These are phyloP conservation scores for Vesta saturnalis DNA, from an alignment of 2,888 invertebrate genomes.

Conservation along the genomic window DNA sequence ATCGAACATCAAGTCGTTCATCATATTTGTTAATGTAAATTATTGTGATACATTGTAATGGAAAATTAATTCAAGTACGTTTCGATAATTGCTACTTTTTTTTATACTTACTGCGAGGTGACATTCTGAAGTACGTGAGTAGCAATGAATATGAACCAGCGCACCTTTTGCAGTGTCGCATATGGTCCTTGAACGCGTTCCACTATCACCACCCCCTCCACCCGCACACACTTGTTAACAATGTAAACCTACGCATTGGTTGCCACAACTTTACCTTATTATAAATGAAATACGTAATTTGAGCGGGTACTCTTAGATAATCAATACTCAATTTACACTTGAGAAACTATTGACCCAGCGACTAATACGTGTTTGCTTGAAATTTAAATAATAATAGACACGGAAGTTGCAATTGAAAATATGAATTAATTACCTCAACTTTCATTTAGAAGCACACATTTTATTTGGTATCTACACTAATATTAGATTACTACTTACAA, in stretches of 20 bases:
- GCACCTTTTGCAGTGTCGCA: constrained; percentile 29
- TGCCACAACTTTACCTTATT: constrained; percentile 30
- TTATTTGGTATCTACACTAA: too few species aligned
- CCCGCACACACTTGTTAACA: constrained; percentile 36
- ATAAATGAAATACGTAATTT: constrained; percentile 34
- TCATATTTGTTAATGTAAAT: background rate
- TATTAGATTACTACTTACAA: too few species aligned
- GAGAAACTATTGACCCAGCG: constrained; percentile 10
- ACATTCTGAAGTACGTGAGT: constrained; percentile 31
- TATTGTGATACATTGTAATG: background rate
- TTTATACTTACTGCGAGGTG: constrained; percentile 29
- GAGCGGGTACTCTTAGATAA: constrained; percentile 25
- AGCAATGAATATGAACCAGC: constrained; percentile 24
- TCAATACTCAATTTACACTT: constrained; percentile 16
- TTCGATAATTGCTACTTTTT: constrained; percentile 26
- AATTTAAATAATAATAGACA: background rate
- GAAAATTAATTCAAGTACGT: constrained; percentile 29
- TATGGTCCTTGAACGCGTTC: constrained; percentile 40
- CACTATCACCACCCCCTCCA: constrained; percentile 41
- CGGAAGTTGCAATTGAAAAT: background rate
- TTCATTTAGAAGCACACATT: too few species aligned
- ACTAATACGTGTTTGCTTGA: background rate
- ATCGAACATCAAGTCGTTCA: background rate
- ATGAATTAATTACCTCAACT: constrained; percentile 57
- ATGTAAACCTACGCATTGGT: constrained; percentile 39